Evolutionary conservation across 1,140 invertebrate genomes (phyloP), one percentile per base, ranked within the genome.

Genomic region (Diachasma alloeum): DNA sequence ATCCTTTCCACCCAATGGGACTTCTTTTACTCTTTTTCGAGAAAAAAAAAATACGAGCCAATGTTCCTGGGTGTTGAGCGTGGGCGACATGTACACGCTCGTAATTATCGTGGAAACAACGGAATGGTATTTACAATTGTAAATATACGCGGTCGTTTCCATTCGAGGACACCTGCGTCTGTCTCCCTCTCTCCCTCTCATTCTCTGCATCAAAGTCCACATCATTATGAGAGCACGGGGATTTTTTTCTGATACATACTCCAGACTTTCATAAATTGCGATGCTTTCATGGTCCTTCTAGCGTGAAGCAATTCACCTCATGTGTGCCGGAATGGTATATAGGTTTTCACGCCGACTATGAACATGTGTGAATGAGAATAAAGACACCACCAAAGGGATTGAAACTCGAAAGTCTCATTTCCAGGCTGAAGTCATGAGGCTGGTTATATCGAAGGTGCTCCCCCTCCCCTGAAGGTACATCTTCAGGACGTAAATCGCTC

Each of bases 101-200:
- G 71, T 81, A 81, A 77, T 80, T 78, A 81, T 78, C 17, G 19
- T 24, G 71, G 59, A 66, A 74, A 71, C 46, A 53, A 36, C 67
- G 75, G 46, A 79, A 76, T 71, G 26, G 67, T 77, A 77, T 73
- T 53, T 70, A 72, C 69, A 36, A 37, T 46, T 31, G 36, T 74
- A 19, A 63, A 53, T 56, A 63, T 42, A 42, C 31, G 36, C 72
- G 36, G 31, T 42, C n/a, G 72, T 42, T 74, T 63, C 66, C 53
- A 63, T 24, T 63, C 22, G 24, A 63, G 24, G 19, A 31, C 59
- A 63, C 59, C 59, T 63, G 59, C 19, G 59, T 15, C 59, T 11
- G 6, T 9, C 48, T 19, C 48, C 17, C 48, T 17, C n/a, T n/a
- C 48, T 53, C 6, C 17, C 48, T 17, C n/a, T n/a, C 48, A 13